Percentiles rank a stretch among this genome's conserved stretches.
phyloP scores from a whole-genome alignment of 2,797 vertebrate species.

The Coluber constrictor region DNA sequence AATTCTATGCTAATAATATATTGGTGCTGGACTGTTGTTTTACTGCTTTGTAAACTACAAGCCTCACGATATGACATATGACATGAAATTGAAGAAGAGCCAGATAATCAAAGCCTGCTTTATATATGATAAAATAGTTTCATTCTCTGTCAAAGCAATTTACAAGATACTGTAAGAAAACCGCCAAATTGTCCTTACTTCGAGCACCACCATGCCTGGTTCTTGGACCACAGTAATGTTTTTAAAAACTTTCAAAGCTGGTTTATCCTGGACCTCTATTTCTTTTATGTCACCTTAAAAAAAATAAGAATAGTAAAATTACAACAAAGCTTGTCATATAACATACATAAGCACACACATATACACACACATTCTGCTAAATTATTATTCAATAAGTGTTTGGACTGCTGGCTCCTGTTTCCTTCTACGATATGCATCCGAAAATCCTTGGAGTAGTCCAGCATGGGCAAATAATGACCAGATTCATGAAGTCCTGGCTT shows the following conservation, averaged over 20 bases:
- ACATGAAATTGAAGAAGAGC: not conserved
- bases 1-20: not conserved
- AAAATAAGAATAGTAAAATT: conserved; percentile 21
- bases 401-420: not conserved
- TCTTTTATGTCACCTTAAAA: conserved; percentile 88
- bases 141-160: not conserved
- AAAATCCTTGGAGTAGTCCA: not conserved
- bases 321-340: not conserved
- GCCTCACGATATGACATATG: not conserved
- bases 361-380: not conserved
- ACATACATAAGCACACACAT: not conserved
- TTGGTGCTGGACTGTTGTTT: not conserved
- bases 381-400: not conserved
- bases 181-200: conserved; percentile 74
- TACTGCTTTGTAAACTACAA: not conserved
- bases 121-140: not conserved
- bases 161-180: not conserved
- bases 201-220: conserved; percentile 86
- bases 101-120: not conserved
- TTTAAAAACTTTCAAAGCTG: conserved; percentile 88
- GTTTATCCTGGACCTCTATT: conserved; percentile 87
- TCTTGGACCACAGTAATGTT: conserved; percentile 89
- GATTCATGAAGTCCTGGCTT: not conserved
- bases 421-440: not conserved
- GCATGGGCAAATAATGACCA: not conserved